Conservation (phyloP, 2,113 vertebrate genomes). For the Pheucticus melanocephalus region DNA sequence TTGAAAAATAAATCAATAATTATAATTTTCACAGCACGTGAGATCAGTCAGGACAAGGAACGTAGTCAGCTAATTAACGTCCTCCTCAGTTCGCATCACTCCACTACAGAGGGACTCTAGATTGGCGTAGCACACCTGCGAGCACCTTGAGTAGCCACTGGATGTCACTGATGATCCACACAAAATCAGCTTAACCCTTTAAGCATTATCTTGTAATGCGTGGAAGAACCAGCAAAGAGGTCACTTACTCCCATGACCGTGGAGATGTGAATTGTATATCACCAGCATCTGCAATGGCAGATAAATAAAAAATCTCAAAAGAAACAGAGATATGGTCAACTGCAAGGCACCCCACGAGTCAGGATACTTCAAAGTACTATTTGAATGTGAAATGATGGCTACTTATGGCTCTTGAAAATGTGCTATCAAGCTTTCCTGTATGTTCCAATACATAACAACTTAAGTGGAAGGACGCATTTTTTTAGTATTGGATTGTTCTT, state of each 20-base stretch:
- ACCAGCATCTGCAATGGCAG: background rate
- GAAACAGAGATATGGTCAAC: background rate
- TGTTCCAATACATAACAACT: background rate
- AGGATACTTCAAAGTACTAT: background rate
- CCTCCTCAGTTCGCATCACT: background rate
- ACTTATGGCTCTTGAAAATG: background rate
- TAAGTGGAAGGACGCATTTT: background rate
- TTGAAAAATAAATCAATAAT: background rate
- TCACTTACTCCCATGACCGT: background rate
- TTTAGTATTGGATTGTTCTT: background rate
- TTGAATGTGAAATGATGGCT: background rate
- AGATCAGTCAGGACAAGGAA: background rate
- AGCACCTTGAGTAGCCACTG: conserved; percentile 32
- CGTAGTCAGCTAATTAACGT: background rate
- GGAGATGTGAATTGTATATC: background rate
- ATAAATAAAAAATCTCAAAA: background rate
- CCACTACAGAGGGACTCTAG: background rate
- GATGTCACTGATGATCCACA: conserved; percentile 63
- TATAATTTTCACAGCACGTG: background rate
- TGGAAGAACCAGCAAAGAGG: background rate
- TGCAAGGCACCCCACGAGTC: background rate
- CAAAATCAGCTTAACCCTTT: conserved; percentile 39
- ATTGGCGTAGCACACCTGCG: background rate
- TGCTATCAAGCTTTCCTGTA: background rate
- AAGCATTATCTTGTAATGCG: background rate